Conservation (phyloP, 2,888 invertebrate species). For the Oscheius myriophilus region DNA sequence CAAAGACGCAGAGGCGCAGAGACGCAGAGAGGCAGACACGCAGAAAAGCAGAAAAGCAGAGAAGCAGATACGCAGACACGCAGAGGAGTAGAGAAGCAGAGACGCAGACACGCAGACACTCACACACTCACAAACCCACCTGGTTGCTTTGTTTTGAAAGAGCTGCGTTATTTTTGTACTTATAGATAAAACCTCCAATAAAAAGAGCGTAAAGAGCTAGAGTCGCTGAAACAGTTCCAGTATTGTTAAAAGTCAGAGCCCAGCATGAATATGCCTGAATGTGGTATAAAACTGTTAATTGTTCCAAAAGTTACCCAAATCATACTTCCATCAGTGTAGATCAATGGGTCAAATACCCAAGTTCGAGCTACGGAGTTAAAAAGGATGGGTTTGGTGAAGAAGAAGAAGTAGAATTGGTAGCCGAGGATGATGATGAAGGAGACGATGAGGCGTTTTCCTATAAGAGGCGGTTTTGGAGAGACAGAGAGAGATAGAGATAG, state of each 20-base stretch:
- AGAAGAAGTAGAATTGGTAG: constrained; percentile 15
- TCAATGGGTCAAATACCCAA: constrained; percentile 21
- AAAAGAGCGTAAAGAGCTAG: constrained; percentile 3
- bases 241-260: constrained; percentile 18
- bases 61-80: too few relatives aligned
- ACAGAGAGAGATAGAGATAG: not conserved
- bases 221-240: constrained; percentile 9
- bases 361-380: constrained; percentile 9
- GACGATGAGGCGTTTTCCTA: not conserved
- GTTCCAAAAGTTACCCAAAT: constrained; percentile 5
- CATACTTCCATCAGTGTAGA: constrained; percentile 12
- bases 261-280: not conserved
- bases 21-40: too few relatives aligned
- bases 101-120: too few relatives aligned
- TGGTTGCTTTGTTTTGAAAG: constrained; percentile 6
- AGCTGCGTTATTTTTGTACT: constrained; percentile 7
- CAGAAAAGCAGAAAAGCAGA: too few relatives aligned
- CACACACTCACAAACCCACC: not conserved
- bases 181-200: constrained; percentile 9
- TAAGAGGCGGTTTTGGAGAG: not conserved
- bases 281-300: not conserved
- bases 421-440: not conserved
- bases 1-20: too few relatives aligned
- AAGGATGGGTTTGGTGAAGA: constrained; percentile 4
- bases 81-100: too few relatives aligned